phyloP scores from a whole-genome alignment of 1,140 invertebrate species.

The Cotesia chilonis region DNA sequence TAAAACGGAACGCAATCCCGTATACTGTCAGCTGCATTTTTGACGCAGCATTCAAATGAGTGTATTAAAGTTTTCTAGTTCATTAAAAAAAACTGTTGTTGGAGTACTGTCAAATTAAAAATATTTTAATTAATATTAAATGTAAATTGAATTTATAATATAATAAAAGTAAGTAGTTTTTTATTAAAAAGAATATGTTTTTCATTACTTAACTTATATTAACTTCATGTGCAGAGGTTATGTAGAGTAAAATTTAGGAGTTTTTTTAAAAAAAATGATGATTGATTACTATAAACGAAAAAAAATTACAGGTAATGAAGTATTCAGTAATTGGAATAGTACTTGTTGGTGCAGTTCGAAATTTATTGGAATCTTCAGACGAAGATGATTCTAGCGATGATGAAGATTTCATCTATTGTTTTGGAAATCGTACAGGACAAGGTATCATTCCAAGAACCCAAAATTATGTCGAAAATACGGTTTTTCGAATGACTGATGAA shows the following conservation, averaged over 20 bases:
- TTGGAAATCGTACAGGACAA: slow-evolving; percentile 1
- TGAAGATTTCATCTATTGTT: slow-evolving; percentile 17
- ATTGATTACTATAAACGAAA: background rate
- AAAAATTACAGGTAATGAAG: slow-evolving; percentile 12
- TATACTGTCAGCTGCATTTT: background rate
- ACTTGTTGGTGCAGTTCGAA: slow-evolving; percentile 12
- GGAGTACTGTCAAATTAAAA: background rate
- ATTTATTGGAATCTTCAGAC: slow-evolving; percentile 8
- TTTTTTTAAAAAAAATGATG: background rate
- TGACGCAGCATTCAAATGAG: background rate
- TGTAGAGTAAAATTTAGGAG: background rate
- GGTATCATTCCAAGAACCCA: slow-evolving; percentile 1
- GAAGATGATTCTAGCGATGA: slow-evolving; percentile 15
- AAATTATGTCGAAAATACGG: slow-evolving; percentile 18
- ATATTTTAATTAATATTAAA: background rate
- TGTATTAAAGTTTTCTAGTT: no score
- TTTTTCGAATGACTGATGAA: slow-evolving; percentile 9
- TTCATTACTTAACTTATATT: background rate
- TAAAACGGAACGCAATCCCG: slow-evolving; percentile 20
- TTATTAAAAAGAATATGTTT: background rate
- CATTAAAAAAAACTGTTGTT: no score
- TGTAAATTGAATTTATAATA: slow-evolving; percentile 1
- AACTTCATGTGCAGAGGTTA: slow-evolving; percentile 9
- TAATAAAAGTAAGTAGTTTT: slow-evolving; percentile 12
- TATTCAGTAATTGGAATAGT: slow-evolving; percentile 8